phyloP scores from a whole-genome alignment of 2,888 invertebrate genomes.

The Oscheius onirici region DNA sequence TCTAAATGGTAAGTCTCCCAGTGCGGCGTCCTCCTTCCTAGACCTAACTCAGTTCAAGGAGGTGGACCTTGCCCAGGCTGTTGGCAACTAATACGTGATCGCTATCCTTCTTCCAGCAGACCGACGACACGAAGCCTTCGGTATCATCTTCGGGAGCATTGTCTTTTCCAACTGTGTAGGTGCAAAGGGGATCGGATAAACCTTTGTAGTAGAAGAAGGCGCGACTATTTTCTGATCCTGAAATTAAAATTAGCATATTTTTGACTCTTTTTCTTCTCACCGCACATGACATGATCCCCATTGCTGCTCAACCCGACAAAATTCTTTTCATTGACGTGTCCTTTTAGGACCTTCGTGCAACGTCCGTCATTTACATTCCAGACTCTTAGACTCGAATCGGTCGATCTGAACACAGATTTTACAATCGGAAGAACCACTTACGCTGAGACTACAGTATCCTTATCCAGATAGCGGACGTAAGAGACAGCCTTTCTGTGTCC shows the following conservation, averaged over 20 bases:
- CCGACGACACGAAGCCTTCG: constrained; percentile 33
- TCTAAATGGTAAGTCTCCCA: neutral
- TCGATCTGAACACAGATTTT: constrained; percentile 77
- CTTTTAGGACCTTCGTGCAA: constrained; percentile 83
- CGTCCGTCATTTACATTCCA: constrained; percentile 83
- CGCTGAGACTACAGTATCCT: constrained; percentile 86
- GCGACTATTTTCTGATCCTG: constrained; percentile 87
- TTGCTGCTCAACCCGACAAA: constrained; percentile 93
- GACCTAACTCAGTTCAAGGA: constrained; percentile 18
- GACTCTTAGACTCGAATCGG: constrained; percentile 88
- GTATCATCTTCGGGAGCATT: neutral
- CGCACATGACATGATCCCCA: constrained; percentile 90
- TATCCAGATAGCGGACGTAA: constrained; percentile 89
- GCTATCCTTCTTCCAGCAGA: constrained; percentile 34
- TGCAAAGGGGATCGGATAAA: constrained; percentile 84
- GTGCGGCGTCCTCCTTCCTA: neutral
- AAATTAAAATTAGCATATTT: constrained; percentile 33
- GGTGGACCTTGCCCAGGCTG: constrained; percentile 29
- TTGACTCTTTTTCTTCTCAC: constrained; percentile 72
- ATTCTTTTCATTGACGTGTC: constrained; percentile 93
- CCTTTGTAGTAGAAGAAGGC: constrained; percentile 91
- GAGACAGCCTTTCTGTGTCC: constrained; percentile 93
- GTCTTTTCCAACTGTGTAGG: constrained; percentile 14
- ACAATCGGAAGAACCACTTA: constrained; percentile 66
- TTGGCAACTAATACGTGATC: constrained; percentile 29